Conservation (phyloP, 2,797 vertebrate species). For the Hybognathus amarus region DNA sequence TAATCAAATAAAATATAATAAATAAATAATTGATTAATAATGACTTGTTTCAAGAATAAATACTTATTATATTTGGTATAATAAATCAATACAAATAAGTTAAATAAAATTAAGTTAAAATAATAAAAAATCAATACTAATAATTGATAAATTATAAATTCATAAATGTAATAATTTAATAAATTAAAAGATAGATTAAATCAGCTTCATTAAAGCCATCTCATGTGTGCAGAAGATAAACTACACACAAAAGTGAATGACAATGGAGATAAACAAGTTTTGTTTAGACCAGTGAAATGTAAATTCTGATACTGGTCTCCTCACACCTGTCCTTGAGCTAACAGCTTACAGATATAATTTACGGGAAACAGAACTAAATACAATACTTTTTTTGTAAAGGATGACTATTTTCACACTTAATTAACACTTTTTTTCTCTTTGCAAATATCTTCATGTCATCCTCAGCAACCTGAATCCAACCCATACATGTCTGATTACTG, state of each 20-base stretch:
- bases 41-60: too few species aligned
- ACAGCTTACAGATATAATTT: not conserved
- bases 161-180: too few species aligned
- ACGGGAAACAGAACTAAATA: not conserved
- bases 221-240: conserved; percentile 85
- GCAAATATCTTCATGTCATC: conserved; percentile 3
- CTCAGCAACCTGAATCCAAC: conserved; percentile 5
- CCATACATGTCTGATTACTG: not conserved
- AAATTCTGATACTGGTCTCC: conserved; percentile 51
- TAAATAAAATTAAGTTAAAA: too few species aligned
- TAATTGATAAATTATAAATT: too few species aligned
- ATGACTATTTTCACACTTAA: conserved; percentile 6
- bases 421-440: conserved; percentile 2
- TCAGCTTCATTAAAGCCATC: conserved; percentile 76
- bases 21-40: not conserved
- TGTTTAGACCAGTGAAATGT: conserved; percentile 78
- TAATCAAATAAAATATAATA: not conserved
- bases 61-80: too few species aligned
- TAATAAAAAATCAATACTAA: not conserved
- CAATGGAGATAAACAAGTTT: conserved; percentile 75
- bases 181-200: too few species aligned
- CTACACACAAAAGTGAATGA: conserved; percentile 54
- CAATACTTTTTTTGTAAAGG: not conserved
- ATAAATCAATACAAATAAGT: too few species aligned
- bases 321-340: conserved; percentile 47